Percentiles rank a stretch among this genome's conserved stretches.
These are phyloP conservation scores for Cerceris rybyensis DNA, from an alignment of 2,888 invertebrate species.

Conservation along the genomic window DNA sequence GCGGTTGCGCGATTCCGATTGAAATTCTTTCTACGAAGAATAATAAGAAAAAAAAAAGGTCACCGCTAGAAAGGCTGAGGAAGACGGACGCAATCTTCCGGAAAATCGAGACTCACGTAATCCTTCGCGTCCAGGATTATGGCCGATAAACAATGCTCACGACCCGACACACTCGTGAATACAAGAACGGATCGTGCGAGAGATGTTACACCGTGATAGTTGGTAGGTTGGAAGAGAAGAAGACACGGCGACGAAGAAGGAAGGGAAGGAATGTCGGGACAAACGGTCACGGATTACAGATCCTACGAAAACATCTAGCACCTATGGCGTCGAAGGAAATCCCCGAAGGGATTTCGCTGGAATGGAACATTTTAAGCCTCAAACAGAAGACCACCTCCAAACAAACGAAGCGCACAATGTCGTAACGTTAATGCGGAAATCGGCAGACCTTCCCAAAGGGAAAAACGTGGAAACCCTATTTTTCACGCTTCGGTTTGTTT, in stretches of 20 bases:
- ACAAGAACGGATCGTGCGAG: slow-evolving; percentile 49
- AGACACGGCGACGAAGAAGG: slow-evolving; percentile 2
- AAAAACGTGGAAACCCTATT: not conserved
- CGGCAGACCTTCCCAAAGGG: not conserved
- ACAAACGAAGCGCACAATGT: slow-evolving; percentile 35
- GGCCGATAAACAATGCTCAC: slow-evolving; percentile 69
- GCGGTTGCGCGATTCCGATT: slow-evolving; percentile 22
- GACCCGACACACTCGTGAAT: slow-evolving; percentile 33
- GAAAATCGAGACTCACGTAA: slow-evolving; percentile 73
- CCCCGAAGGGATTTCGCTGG: slow-evolving; percentile 4
- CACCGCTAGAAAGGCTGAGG: slow-evolving; percentile 14
- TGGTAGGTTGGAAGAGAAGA: slow-evolving; percentile 17
- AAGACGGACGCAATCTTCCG: slow-evolving; percentile 61
- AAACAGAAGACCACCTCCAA: slow-evolving; percentile 9
- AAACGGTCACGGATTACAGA: slow-evolving; percentile 58
- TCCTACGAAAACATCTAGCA: slow-evolving; percentile 66
- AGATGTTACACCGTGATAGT: slow-evolving; percentile 55
- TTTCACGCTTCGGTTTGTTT: not conserved
- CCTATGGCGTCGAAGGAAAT: slow-evolving; percentile 41
- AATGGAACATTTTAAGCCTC: slow-evolving; percentile 1
- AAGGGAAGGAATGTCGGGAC: slow-evolving; percentile 38
- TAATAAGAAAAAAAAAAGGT: slow-evolving; percentile 1
- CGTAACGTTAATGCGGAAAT: slow-evolving; percentile 3
- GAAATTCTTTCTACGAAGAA: slow-evolving; percentile 14
- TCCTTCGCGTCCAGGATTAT: slow-evolving; percentile 69